These are phyloP conservation scores for Harlomillsia oculata DNA, from an alignment of 1,140 invertebrate genomes.

Conservation along the genomic window DNA sequence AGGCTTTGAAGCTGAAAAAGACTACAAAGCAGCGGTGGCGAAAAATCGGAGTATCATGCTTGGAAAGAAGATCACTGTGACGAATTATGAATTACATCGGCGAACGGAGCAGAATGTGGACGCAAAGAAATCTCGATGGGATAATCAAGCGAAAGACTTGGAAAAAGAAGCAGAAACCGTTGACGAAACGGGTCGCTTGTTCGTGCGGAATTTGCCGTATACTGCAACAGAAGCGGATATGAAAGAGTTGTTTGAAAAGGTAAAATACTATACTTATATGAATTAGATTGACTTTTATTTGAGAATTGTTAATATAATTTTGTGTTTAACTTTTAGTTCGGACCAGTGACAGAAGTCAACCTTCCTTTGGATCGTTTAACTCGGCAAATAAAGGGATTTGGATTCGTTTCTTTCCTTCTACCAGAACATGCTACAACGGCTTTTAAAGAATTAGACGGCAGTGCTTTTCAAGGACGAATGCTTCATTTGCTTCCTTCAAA, in stretches of 20 bases:
- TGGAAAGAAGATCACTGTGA: slow-evolving; percentile 42
- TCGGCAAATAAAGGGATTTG: slow-evolving; percentile 87
- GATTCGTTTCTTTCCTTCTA: slow-evolving; percentile 82
- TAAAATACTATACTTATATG: slow-evolving; percentile 39
- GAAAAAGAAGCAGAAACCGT: slow-evolving; percentile 65
- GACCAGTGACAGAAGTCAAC: slow-evolving; percentile 75
- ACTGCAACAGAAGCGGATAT: slow-evolving; percentile 79
- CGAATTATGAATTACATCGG: slow-evolving; percentile 37
- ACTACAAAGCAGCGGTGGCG: slow-evolving; percentile 66
- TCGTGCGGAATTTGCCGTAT: slow-evolving; percentile 88
- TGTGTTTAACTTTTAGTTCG: slow-evolving; percentile 44
- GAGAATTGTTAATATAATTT: slow-evolving; percentile 7
- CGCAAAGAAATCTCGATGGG: slow-evolving; percentile 46
- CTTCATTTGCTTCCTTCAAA: slow-evolving; percentile 87
- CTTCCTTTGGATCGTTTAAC: slow-evolving; percentile 78
- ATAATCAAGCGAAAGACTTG: slow-evolving; percentile 56
- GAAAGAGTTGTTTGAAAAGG: slow-evolving; percentile 74
- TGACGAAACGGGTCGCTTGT: slow-evolving; percentile 85
- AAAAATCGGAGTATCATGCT: slow-evolving; percentile 67
- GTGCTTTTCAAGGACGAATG: slow-evolving; percentile 78
- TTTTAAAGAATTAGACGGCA: slow-evolving; percentile 77
- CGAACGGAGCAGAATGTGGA: slow-evolving; percentile 38
- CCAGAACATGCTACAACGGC: slow-evolving; percentile 91
- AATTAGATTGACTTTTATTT: neutral
- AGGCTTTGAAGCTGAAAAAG: slow-evolving; percentile 72